Evolutionary conservation across 2,113 vertebrate species (phyloP), one percentile per base, ranked within the genome.

Genomic region (Leptosomus discolor): DNA sequence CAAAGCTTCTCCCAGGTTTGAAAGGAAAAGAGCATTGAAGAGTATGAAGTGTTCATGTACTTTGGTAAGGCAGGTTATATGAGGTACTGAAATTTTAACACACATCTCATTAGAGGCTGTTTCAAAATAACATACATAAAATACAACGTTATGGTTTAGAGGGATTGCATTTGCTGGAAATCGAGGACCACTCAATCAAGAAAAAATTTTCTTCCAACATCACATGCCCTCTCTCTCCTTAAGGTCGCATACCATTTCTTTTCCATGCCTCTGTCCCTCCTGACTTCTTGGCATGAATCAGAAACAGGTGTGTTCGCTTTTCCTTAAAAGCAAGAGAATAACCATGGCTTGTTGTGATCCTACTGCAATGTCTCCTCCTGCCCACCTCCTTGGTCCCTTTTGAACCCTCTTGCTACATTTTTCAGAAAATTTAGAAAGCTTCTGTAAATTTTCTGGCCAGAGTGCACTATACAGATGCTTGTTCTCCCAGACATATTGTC

Each of bases 351-450:
- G 27, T 30, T 54, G 43, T 75, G 58, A 85, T 60, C 34, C 17
- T 64, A n/a, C n/a, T 27, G 70, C 54, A 60, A 57, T 37, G 36
- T 41, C 36, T 82, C 36, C 26, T 87, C 81, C 80, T 92, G 69
- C 46, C 74, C 48, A 82, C 63, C 21, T 75, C 63, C 78, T 58
- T 87, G 61, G 63, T 70, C 27, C 74, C 56, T 89, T 90, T 77
- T 71, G 83, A 90, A 88, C 22, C 85, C 69, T 85, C 54, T 53
- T 92, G 57, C 84, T 95, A 74, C 0, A 4, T 41, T 85, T 93
- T 93, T 85, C 65, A 83, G 80, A 88, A 80, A 69, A 75, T 93
- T 90, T 82, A 60, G 69, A 84, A 95, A 77, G 48, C 73, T 94
- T 75, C 71, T 79, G 61, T 77, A 75, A 70, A 74, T 96, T 91